phyloP scores from a whole-genome alignment of 2,797 vertebrate species.

The Chaunax sp. region DNA sequence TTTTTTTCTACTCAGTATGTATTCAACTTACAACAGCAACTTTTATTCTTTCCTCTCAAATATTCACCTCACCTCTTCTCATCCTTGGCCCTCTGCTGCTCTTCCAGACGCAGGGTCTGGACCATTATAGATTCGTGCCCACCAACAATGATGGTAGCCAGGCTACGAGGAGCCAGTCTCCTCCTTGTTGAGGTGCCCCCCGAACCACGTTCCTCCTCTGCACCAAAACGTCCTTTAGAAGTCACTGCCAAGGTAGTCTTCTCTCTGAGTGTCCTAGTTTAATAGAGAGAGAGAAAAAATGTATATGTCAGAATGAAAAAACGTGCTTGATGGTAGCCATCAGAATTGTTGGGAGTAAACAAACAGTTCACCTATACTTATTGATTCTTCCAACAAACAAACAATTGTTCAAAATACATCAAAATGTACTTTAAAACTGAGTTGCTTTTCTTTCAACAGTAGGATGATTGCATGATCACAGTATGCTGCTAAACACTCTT shows the following conservation, averaged over 20 bases:
- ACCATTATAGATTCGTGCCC: constrained; percentile 95
- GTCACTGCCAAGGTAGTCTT: constrained; percentile 93
- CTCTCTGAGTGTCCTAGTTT: constrained; percentile 90
- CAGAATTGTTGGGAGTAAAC: background rate
- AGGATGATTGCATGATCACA: background rate
- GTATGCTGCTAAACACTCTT: background rate
- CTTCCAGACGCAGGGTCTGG: constrained; percentile 92
- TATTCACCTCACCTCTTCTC: constrained; percentile 88
- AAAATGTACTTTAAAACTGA: background rate
- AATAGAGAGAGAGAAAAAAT: constrained; percentile 13
- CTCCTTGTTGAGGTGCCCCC: constrained; percentile 90
- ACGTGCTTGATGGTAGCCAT: background rate
- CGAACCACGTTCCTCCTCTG: constrained; percentile 89
- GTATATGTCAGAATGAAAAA: background rate
- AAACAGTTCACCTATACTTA: background rate
- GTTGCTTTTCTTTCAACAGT: background rate
- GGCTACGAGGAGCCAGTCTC: constrained; percentile 87
- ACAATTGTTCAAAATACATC: background rate
- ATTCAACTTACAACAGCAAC: background rate
- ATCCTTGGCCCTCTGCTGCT: constrained; percentile 93
- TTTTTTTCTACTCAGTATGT: background rate
- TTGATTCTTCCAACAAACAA: background rate
- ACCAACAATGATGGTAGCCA: constrained; percentile 88
- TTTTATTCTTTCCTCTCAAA: constrained; percentile 1
- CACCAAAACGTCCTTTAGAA: constrained; percentile 90